Evolutionary conservation across 2,888 invertebrate species (phyloP).

Genomic region (Drosophila histrio): DNA sequence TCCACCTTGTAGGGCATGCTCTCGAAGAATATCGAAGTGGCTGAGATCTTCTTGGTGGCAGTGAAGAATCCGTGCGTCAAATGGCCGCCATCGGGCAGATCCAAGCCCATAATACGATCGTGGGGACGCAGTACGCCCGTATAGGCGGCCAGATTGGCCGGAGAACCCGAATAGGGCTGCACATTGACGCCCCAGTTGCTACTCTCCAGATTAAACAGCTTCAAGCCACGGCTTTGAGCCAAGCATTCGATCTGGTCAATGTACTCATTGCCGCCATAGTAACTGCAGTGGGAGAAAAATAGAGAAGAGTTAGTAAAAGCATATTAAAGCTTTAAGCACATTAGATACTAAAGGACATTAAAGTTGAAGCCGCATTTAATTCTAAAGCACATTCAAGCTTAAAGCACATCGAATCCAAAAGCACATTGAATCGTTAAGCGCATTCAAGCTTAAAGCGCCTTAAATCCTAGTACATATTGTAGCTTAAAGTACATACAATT

Average conservation of each 20-base stretch:
- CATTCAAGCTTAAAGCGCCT: too few species aligned
- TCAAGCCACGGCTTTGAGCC: constrained; percentile 93
- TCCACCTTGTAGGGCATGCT: constrained; percentile 98
- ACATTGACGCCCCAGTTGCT: constrained; percentile 99
- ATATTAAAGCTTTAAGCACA: neutral
- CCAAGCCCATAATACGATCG: constrained; percentile 98
- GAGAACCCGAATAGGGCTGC: constrained; percentile 97
- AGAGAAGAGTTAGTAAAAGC: neutral
- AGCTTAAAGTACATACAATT: too few species aligned
- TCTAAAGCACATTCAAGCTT: too few species aligned
- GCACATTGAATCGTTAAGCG: constrained; percentile 8
- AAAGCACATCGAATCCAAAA: neutral
- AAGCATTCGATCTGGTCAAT: constrained; percentile 97
- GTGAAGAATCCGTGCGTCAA: constrained; percentile 97
- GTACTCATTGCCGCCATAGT: constrained; percentile 98
- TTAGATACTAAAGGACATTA: too few species aligned
- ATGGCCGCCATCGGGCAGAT: constrained; percentile 98
- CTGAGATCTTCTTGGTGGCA: constrained; percentile 94
- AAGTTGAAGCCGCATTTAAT: too few species aligned
- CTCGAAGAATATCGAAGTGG: constrained; percentile 98
- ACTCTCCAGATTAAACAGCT: constrained; percentile 92
- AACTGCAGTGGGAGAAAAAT: constrained; percentile 86
- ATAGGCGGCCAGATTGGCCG: constrained; percentile 98
- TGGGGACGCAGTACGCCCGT: constrained; percentile 95
- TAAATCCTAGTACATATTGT: too few species aligned